Evolutionary conservation across 2,888 invertebrate genomes (phyloP).

Genomic region (Xestia xanthographa): DNA sequence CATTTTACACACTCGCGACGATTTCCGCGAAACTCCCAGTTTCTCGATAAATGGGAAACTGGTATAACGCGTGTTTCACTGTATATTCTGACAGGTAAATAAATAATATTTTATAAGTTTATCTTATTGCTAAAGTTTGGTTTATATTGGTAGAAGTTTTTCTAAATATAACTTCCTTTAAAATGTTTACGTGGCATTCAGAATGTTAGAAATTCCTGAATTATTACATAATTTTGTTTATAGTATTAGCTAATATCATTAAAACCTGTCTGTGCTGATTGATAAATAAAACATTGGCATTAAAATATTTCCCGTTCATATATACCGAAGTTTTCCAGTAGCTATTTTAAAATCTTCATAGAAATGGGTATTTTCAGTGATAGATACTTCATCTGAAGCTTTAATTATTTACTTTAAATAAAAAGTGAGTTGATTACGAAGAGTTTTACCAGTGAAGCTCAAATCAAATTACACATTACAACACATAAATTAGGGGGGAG

Average conservation of each 20-base stretch:
- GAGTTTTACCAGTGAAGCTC: not conserved
- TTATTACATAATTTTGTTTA: slow-evolving; percentile 13
- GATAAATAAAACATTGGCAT: slow-evolving; percentile 1
- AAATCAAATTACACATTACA: not conserved
- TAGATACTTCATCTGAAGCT: not conserved
- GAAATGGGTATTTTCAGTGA: not conserved
- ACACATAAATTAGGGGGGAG: too few species aligned
- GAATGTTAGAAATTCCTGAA: not conserved
- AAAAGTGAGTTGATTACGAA: not conserved
- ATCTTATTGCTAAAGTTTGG: not conserved
- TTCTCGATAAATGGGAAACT: slow-evolving; percentile 46
- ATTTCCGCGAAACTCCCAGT: slow-evolving; percentile 50
- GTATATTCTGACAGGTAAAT: slow-evolving; percentile 30
- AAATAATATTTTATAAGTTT: slow-evolving; percentile 25
- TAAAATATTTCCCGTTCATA: not conserved
- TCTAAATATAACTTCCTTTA: not conserved
- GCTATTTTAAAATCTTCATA: not conserved
- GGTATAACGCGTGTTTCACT: slow-evolving; percentile 46
- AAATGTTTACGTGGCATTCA: slow-evolving; percentile 19
- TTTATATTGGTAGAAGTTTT: not conserved
- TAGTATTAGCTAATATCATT: slow-evolving; percentile 8
- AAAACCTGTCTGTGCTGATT: not conserved
- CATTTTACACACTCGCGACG: not conserved
- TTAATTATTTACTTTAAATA: slow-evolving; percentile 10
- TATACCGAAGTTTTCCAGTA: not conserved